Evolutionary conservation across 2,888 invertebrate genomes (phyloP).

Genomic region (Stenurella melanura): DNA sequence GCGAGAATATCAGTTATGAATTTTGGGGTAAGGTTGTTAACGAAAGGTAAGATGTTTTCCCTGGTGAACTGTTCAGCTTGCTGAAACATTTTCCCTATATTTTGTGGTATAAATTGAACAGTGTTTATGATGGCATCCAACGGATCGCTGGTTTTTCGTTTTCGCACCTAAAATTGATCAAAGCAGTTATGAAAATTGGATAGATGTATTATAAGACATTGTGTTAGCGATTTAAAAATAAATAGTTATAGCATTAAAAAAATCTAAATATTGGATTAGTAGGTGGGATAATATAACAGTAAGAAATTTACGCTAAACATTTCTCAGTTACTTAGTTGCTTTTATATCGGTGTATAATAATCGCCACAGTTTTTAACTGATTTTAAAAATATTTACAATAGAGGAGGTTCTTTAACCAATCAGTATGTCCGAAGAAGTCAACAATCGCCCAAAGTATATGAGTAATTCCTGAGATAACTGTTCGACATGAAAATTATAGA

Average conservation of each 20-base stretch:
- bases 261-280: too few species aligned
- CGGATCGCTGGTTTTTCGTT: conserved; percentile 39
- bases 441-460: too few species aligned
- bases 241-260: neutral
- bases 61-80: conserved; percentile 59
- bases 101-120: conserved; percentile 57
- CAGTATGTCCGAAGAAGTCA: too few species aligned
- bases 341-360: too few species aligned
- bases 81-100: conserved; percentile 53
- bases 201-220: neutral
- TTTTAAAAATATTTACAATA: too few species aligned
- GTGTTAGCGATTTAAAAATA: neutral
- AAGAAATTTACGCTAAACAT: too few species aligned
- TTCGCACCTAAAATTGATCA: conserved; percentile 47
- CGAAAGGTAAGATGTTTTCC: conserved; percentile 56
- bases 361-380: too few species aligned
- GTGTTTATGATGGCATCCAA: conserved; percentile 54
- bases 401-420: too few species aligned
- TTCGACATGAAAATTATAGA: too few species aligned
- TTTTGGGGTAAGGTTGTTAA: conserved; percentile 54
- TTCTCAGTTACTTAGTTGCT: too few species aligned
- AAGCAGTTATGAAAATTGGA: neutral
- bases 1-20: conserved; percentile 53
- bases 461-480: too few species aligned
- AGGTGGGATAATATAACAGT: too few species aligned